Conservation (phyloP, 2,797 vertebrate species). For the Eidolon dupreanum region DNA sequence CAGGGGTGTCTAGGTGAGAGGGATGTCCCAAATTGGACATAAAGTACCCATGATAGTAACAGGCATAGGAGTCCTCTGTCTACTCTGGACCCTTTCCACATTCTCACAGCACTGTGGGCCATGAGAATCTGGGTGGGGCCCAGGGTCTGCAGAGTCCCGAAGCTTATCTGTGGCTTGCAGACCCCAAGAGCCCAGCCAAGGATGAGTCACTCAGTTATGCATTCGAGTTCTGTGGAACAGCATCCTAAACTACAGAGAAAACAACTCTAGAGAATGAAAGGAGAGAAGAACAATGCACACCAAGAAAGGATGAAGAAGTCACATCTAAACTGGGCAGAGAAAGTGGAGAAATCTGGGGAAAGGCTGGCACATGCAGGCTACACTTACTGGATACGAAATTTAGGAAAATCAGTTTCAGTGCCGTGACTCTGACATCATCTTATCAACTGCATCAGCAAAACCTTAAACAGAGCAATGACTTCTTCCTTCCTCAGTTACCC, state of each 20-base stretch:
- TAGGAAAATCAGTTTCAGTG: slow-evolving; percentile 45
- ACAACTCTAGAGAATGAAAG: not conserved
- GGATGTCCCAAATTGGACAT: not conserved
- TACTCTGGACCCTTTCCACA: not conserved
- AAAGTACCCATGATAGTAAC: not conserved
- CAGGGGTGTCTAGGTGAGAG: no score
- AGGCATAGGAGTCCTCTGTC: not conserved
- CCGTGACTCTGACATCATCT: slow-evolving; percentile 47
- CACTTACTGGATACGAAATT: slow-evolving; percentile 11
- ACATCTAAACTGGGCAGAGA: not conserved
- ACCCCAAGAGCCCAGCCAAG: not conserved
- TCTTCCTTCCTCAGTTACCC: slow-evolving; percentile 73
- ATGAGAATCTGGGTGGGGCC: not conserved
- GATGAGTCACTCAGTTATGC: not conserved
- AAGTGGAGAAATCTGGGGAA: not conserved
- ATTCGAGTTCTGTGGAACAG: not conserved
- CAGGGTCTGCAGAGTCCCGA: not conserved
- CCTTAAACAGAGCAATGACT: slow-evolving; percentile 54
- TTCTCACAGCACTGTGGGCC: not conserved
- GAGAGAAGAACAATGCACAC: not conserved
- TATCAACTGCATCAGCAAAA: slow-evolving; percentile 56
- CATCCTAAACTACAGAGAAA: not conserved
- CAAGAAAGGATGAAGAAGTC: not conserved
- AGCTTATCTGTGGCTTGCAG: not conserved
- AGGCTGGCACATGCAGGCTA: not conserved